These are phyloP conservation scores for Crepidodera aurea DNA, from an alignment of 2,888 invertebrate genomes.

Conservation along the genomic window DNA sequence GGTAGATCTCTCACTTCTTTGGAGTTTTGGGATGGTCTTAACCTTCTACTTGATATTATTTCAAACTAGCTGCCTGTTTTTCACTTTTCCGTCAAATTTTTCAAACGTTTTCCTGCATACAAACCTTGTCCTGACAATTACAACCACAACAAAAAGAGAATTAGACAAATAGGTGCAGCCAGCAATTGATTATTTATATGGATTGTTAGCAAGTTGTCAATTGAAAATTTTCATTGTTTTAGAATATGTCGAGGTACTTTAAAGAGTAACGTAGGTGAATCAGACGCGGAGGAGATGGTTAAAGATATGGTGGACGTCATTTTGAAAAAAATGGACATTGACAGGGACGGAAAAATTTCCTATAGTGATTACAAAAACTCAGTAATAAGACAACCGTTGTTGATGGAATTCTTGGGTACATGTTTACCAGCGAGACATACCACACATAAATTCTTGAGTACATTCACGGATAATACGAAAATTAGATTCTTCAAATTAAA, in stretches of 20 bases:
- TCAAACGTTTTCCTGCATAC: too few species aligned
- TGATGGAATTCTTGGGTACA: constrained; percentile 76
- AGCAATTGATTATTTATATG: too few species aligned
- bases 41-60: too few species aligned
- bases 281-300: constrained; percentile 73
- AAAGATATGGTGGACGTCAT: constrained; percentile 78
- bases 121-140: too few species aligned
- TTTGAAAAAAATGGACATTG: constrained; percentile 75
- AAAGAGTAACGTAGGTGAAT: constrained; percentile 71
- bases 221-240: too few species aligned
- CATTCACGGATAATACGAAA: constrained; percentile 34
- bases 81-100: too few species aligned
- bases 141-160: too few species aligned
- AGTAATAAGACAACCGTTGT: constrained; percentile 69
- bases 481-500: constrained; percentile 21
- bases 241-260: constrained; percentile 67
- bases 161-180: too few species aligned
- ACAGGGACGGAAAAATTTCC: constrained; percentile 76
- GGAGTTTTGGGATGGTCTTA: too few species aligned
- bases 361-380: constrained; percentile 71
- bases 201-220: too few species aligned
- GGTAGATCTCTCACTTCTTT: too few species aligned
- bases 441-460: constrained; percentile 55
- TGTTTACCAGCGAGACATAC: constrained; percentile 71
- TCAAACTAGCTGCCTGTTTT: too few species aligned